Percentiles rank a stretch among this genome's conserved stretches.
phyloP scores from a whole-genome alignment of 2,888 invertebrate genomes.

The Lycocerus yunnanus region DNA sequence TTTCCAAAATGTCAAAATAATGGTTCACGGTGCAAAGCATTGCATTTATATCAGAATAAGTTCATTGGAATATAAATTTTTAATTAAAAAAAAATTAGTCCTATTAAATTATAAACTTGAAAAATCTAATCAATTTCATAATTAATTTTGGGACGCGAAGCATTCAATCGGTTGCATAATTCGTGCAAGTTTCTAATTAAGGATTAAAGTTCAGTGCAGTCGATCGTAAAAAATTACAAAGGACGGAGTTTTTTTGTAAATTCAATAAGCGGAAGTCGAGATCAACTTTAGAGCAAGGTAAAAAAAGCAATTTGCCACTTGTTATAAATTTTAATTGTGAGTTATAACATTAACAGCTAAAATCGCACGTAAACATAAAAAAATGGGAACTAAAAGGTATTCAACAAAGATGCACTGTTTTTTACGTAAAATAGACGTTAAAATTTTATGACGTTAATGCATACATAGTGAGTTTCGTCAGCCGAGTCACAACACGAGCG shows the following conservation, averaged over 20 bases:
- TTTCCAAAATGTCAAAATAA: neutral
- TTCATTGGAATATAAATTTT: neutral
- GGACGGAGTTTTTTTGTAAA: neutral
- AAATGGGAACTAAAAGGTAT: neutral
- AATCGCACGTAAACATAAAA: neutral
- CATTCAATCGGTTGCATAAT: neutral
- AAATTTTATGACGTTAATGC: slow-evolving; percentile 14
- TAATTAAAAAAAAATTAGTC: neutral
- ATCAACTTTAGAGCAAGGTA: neutral
- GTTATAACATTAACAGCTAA: slow-evolving; percentile 1
- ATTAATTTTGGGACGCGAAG: neutral
- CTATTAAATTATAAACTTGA: neutral
- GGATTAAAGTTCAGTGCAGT: neutral
- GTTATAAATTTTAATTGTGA: slow-evolving; percentile 19
- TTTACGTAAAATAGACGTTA: slow-evolving; percentile 13
- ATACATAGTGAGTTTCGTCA: slow-evolving; percentile 22
- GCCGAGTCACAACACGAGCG: slow-evolving; percentile 11
- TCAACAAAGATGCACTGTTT: slow-evolving; percentile 14
- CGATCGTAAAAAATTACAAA: neutral
- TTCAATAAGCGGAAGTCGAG: neutral
- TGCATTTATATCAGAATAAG: neutral
- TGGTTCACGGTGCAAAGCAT: neutral
- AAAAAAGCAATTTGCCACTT: slow-evolving; percentile 9
- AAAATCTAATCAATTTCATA: neutral
- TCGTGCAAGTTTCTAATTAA: neutral